Evolutionary conservation across 2,797 vertebrate genomes (phyloP).

Genomic region (Macropus fuliginosus): DNA sequence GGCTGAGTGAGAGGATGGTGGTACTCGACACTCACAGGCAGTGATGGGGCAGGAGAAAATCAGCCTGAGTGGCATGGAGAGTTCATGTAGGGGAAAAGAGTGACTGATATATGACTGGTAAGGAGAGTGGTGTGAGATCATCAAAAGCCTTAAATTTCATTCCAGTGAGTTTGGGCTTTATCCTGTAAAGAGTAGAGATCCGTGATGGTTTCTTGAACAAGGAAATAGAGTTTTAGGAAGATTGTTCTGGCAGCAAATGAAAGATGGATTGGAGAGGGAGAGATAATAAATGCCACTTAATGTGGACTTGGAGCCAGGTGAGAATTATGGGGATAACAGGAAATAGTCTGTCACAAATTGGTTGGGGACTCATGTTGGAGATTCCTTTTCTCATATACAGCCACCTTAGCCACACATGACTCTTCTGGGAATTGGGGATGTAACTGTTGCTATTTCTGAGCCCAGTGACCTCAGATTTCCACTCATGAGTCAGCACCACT

Average conservation of each 20-base stretch:
- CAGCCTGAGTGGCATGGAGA: neutral
- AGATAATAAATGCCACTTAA: neutral
- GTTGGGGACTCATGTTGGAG: neutral
- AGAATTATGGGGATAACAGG: neutral
- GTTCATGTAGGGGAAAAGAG: neutral
- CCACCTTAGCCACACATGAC: neutral
- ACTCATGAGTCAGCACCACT: neutral
- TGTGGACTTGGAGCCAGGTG: neutral
- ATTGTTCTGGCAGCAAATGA: neutral
- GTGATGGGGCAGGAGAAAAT: neutral
- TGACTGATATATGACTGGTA: too few species aligned
- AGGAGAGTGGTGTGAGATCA: neutral
- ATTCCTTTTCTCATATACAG: neutral
- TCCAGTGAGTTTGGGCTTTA: slow-evolving; percentile 11
- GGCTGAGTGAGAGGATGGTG: neutral
- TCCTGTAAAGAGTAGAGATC: slow-evolving; percentile 25
- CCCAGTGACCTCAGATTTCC: neutral
- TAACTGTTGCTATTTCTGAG: neutral
- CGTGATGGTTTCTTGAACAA: slow-evolving; percentile 10
- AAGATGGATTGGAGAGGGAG: neutral
- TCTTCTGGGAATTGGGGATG: neutral
- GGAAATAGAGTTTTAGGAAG: slow-evolving; percentile 21
- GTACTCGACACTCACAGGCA: neutral
- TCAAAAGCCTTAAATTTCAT: slow-evolving; percentile 22
- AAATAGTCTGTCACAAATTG: neutral